Conservation (phyloP, 2,113 vertebrate species). For the Lipotes vexillifer region DNA sequence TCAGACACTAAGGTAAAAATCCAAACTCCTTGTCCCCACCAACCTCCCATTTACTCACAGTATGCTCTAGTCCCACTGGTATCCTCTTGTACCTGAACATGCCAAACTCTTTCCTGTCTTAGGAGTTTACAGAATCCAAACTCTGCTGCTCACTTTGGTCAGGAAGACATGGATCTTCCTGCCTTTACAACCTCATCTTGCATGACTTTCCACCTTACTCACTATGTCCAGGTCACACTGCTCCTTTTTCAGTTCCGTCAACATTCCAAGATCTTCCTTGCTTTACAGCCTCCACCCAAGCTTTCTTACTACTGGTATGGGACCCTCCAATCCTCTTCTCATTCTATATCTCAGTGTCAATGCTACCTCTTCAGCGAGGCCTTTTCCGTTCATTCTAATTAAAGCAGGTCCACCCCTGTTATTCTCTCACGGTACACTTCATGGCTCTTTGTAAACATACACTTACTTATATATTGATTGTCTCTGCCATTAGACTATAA, state of each 20-base stretch:
- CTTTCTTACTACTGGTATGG: neutral
- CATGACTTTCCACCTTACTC: neutral
- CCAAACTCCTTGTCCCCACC: neutral
- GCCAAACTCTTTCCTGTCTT: neutral
- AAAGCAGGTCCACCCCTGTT: neutral
- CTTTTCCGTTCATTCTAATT: constrained; percentile 17
- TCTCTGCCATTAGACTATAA: neutral
- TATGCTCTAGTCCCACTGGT: neutral
- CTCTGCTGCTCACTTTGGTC: neutral
- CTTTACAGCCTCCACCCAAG: neutral
- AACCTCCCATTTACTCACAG: neutral
- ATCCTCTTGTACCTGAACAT: neutral
- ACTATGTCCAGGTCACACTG: neutral
- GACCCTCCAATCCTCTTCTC: neutral
- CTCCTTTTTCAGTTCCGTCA: neutral
- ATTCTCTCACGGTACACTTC: neutral
- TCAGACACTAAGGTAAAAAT: constrained; percentile 18
- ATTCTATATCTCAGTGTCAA: neutral
- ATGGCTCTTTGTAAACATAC: neutral
- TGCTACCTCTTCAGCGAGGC: neutral
- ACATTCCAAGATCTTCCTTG: neutral
- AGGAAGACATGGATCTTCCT: neutral
- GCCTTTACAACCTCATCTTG: neutral
- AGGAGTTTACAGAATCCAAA: neutral
- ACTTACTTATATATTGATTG: constrained; percentile 17